Conservation (phyloP, 35 echinoderm and acorn worm genomes). For the Hemicentrotus pulcherrimus region DNA sequence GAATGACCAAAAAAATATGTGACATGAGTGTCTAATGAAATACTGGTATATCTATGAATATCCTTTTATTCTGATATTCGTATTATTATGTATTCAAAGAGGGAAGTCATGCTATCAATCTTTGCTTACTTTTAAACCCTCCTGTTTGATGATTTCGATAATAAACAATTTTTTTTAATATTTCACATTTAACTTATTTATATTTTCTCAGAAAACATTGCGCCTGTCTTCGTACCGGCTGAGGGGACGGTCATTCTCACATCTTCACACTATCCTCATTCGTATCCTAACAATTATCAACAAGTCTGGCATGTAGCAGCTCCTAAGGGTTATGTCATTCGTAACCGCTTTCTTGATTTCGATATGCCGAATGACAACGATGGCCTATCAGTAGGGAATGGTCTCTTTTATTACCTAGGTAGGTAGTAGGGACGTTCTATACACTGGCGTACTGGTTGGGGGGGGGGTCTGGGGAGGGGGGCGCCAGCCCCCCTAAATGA, state of each 20-base stretch:
- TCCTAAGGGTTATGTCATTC: background rate
- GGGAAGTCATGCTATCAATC: too few species aligned
- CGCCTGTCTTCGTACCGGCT: background rate
- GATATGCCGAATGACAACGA: constrained; percentile 27
- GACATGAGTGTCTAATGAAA: too few species aligned
- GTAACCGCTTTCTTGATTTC: background rate
- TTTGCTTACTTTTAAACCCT: too few species aligned
- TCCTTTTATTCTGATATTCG: too few species aligned
- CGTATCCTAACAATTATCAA: background rate
- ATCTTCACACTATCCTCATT: background rate
- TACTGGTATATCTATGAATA: too few species aligned
- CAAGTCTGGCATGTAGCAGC: background rate
- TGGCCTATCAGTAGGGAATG: background rate
- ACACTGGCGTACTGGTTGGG: too few species aligned
- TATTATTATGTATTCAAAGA: too few species aligned
- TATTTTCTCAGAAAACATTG: background rate
- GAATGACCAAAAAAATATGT: too few species aligned
- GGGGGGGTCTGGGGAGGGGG: too few species aligned
- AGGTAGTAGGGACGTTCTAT: background rate
- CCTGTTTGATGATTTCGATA: too few species aligned
- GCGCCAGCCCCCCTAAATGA: too few species aligned
- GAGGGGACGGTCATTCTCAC: background rate
- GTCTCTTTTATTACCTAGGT: background rate
- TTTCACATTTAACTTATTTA: background rate
- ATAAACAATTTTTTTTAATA: too few species aligned